phyloP scores from a whole-genome alignment of 1,140 invertebrate species.

The Uloborus diversus region DNA sequence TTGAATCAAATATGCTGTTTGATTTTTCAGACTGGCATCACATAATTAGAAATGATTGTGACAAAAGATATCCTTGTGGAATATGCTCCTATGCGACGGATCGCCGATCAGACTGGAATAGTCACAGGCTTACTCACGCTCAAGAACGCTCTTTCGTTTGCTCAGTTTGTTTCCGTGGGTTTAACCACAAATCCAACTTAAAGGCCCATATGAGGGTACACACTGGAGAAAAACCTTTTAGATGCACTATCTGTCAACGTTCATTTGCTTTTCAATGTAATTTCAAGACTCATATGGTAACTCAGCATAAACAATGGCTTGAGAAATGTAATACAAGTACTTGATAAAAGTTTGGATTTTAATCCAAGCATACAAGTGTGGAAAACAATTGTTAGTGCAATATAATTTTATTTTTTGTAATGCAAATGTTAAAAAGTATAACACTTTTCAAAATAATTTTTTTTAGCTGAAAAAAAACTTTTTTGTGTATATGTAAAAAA shows the following conservation, averaged over 20 bases:
- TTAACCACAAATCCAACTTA: conserved; percentile 33
- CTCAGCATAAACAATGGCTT: background rate
- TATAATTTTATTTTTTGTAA: too few relatives aligned
- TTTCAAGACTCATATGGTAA: background rate
- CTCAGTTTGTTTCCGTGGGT: background rate
- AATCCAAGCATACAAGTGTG: too few relatives aligned
- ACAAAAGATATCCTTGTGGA: background rate
- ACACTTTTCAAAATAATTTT: too few relatives aligned
- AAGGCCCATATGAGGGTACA: conserved; percentile 71
- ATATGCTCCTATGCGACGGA: conserved; percentile 1
- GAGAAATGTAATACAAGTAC: too few relatives aligned
- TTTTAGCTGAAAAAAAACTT: too few relatives aligned
- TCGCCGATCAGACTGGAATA: background rate
- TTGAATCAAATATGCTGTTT: background rate
- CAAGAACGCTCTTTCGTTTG: background rate
- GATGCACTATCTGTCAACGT: conserved; percentile 5
- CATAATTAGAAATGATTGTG: background rate
- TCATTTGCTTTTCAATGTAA: conserved; percentile 8
- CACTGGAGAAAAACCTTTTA: conserved; percentile 86
- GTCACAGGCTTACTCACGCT: background rate
- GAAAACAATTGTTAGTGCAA: too few relatives aligned
- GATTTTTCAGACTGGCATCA: background rate
- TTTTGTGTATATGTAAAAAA: too few relatives aligned
- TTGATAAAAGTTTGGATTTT: too few relatives aligned
- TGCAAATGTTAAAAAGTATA: too few relatives aligned